Evolutionary conservation across 2,113 vertebrate genomes (phyloP), one percentile per base, ranked within the genome.

Genomic region (Oxygymnocypris stewartii): DNA sequence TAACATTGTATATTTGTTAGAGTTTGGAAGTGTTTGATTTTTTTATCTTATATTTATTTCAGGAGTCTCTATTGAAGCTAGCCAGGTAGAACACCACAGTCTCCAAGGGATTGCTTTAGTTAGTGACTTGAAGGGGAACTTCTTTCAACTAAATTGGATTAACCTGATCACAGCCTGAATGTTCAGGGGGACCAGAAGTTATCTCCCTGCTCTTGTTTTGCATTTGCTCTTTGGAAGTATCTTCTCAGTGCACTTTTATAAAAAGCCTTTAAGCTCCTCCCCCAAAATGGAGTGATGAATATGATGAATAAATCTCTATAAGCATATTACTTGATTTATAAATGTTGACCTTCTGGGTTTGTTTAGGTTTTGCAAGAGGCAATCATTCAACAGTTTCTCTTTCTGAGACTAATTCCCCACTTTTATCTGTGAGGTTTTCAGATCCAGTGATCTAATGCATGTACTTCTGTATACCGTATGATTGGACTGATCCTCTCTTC

Each of bases 351-450:
- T 91, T 92, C 89, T 92, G 92, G 90, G 92, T 93, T 91, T 90
- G 20, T 61, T 61, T 89, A 89, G 83, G 78, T 93, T 92, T 92
- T 95, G 94, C 94, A 94, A 92, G 94, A 90, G 94, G 93, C 95
- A 95, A 95, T 96, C 94, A 95, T 84, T 85, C 91, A 91, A 92
- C 90, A 90, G 87, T 92, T 91, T 79, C 80, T 14, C 13, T 61
- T 88, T 51, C 85, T 87, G 85, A 76, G 35, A n/a, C 16, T 63
- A 42, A 40, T 82, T 63, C n/a, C 78, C 49, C 69, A 16, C 47
- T 92, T 92, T 87, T 54, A 73, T 92, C 88, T 78, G 88, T 92
- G 89, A 91, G 85, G 88, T 91, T 89, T 89, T 87, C 74, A 84
- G 91, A 91, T 91, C 90, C 88, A 81, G 86, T 67, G 85, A 86